Percentiles rank a stretch among this genome's conserved stretches.
These are phyloP conservation scores for Alosa alosa DNA, from an alignment of 2,113 vertebrate genomes.

Conservation along the genomic window DNA sequence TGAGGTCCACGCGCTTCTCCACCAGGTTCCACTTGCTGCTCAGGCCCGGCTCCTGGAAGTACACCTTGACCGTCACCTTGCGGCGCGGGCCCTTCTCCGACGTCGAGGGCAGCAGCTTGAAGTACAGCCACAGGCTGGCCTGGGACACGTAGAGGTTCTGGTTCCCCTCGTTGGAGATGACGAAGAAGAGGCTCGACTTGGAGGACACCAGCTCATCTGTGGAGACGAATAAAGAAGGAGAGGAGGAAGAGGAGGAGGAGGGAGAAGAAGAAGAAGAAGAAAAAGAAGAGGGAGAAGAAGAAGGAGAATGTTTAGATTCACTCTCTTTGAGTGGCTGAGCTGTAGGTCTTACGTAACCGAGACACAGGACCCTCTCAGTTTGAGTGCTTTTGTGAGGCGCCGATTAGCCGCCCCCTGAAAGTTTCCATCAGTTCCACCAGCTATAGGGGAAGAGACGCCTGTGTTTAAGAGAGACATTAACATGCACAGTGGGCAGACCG, in stretches of 20 bases:
- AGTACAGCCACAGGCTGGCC: conserved; percentile 95
- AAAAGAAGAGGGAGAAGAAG: background rate
- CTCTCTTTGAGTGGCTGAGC: background rate
- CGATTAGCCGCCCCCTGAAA: background rate
- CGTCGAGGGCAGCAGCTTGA: conserved; percentile 82
- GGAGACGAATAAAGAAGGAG: conserved; percentile 23
- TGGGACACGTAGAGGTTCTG: conserved; percentile 89
- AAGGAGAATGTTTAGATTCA: background rate
- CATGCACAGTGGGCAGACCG: conserved; percentile 41
- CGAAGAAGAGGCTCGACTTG: conserved; percentile 89
- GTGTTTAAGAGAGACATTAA: conserved; percentile 33
- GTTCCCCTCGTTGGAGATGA: conserved; percentile 94
- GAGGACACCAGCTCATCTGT: conserved; percentile 90
- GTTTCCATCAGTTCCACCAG: background rate
- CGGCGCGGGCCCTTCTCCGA: conserved; percentile 79
- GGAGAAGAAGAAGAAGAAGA: conserved; percentile 11
- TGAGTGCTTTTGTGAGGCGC: background rate
- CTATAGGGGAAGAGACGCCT: conserved; percentile 32
- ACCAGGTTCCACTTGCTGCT: conserved; percentile 86
- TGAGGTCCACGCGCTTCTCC: conserved; percentile 92
- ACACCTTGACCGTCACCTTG: conserved; percentile 90
- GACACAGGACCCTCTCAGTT: conserved; percentile 19
- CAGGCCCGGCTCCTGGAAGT: conserved; percentile 85
- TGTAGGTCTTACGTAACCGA: conserved; percentile 12
- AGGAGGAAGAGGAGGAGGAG: conserved; percentile 50